Conservation (phyloP, 2,113 vertebrate genomes). For the Condylura cristata region DNA sequence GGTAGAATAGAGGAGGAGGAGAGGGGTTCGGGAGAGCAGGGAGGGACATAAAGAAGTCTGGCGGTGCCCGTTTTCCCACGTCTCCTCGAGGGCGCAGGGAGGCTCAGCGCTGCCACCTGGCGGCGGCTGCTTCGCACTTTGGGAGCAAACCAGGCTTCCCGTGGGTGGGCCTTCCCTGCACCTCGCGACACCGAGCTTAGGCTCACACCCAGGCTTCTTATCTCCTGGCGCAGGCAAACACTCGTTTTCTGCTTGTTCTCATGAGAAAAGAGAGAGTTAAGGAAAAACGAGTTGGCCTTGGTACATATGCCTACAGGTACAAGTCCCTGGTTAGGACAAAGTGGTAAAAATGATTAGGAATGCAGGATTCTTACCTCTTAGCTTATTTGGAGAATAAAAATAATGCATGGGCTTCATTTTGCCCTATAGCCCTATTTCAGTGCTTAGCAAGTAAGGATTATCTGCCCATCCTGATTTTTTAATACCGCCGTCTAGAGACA, state of each 20-base stretch:
- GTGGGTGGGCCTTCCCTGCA: background rate
- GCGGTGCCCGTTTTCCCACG: constrained; percentile 58
- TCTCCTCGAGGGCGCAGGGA: constrained; percentile 60
- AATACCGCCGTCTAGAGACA: background rate
- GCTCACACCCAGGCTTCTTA: background rate
- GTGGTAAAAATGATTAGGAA: background rate
- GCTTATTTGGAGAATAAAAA: background rate
- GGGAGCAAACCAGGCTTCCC: background rate
- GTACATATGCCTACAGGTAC: background rate
- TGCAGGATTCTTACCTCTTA: background rate
- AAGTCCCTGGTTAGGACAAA: background rate
- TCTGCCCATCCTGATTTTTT: constrained; percentile 36
- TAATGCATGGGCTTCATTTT: background rate
- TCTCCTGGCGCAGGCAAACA: background rate
- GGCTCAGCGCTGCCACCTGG: constrained; percentile 97
- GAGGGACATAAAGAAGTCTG: background rate
- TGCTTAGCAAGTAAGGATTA: background rate
- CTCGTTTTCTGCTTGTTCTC: background rate
- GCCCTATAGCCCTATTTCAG: background rate
- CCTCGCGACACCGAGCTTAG: background rate
- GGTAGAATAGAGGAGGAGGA: background rate
- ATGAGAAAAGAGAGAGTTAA: background rate
- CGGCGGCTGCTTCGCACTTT: constrained; percentile 70
- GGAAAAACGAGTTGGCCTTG: background rate
- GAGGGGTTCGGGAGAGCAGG: background rate